Evolutionary conservation across 1,140 invertebrate species (phyloP).

Genomic region (Eupeodes corollae): DNA sequence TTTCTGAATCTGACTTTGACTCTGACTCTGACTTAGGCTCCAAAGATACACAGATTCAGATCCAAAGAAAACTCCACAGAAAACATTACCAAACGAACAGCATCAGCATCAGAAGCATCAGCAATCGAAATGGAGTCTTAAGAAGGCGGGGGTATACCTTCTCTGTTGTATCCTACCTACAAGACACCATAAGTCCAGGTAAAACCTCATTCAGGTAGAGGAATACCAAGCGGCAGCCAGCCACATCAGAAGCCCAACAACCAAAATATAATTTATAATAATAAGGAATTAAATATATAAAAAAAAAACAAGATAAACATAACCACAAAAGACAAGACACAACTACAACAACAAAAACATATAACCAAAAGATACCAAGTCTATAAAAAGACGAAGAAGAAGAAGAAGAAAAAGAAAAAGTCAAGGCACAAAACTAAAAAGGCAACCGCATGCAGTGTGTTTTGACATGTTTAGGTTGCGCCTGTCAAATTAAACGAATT

Average conservation of each 20-base stretch:
- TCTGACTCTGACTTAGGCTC: no score
- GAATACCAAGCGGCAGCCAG: slow-evolving; percentile 12
- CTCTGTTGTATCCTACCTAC: no score
- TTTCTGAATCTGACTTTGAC: no score
- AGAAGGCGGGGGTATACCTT: no score
- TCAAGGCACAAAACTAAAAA: slow-evolving; percentile 13
- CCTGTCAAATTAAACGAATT: slow-evolving; percentile 40
- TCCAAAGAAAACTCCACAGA: no score
- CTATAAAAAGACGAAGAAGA: slow-evolving; percentile 6
- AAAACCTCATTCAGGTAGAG: no score
- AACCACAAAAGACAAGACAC: slow-evolving; percentile 14
- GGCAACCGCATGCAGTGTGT: slow-evolving; percentile 14
- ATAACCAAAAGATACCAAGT: slow-evolving; percentile 6
- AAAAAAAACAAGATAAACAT: slow-evolving; percentile 7
- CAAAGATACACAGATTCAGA: no score
- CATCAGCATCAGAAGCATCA: no score
- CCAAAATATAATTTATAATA: background rate
- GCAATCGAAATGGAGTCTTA: no score
- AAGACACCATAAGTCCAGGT: no score
- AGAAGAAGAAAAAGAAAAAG: slow-evolving; percentile 11
- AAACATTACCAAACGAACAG: no score
- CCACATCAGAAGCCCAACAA: no score
- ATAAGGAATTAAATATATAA: slow-evolving; percentile 1
- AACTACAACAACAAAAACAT: slow-evolving; percentile 16
- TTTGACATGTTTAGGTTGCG: slow-evolving; percentile 40